These are phyloP conservation scores for Pammene fasciana DNA, from an alignment of 2,888 invertebrate genomes.

Conservation along the genomic window DNA sequence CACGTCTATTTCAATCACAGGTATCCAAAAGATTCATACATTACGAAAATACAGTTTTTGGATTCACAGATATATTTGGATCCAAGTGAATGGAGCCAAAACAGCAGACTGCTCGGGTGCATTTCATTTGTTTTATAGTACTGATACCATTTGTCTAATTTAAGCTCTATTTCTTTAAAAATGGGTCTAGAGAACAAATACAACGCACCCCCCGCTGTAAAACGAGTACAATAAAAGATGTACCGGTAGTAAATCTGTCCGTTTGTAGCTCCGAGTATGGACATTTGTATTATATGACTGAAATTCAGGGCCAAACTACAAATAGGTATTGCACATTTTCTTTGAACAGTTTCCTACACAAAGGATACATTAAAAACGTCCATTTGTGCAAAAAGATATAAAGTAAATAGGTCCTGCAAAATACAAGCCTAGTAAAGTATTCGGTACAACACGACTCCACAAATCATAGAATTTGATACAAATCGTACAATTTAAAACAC, in stretches of 20 bases:
- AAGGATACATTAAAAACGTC: slow-evolving; percentile 9
- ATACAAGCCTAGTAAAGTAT: slow-evolving; percentile 8
- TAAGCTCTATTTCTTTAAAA: not conserved
- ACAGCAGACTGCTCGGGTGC: not conserved
- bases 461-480: slow-evolving; percentile 29
- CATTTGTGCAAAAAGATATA: slow-evolving; percentile 16
- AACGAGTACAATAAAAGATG: slow-evolving; percentile 3
- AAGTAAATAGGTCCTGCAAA: slow-evolving; percentile 1
- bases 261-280: not conserved
- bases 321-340: slow-evolving; percentile 31
- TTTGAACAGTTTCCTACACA: slow-evolving; percentile 19
- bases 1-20: not conserved
- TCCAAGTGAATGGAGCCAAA: not conserved
- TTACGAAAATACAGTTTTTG: not conserved
- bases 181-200: not conserved
- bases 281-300: not conserved
- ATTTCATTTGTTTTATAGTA: not conserved
- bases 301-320: slow-evolving; percentile 26
- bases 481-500: slow-evolving; percentile 30
- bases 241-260: slow-evolving; percentile 11
- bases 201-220: not conserved
- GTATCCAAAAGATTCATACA: not conserved
- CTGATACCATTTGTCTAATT: not conserved
- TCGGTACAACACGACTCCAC: slow-evolving; percentile 10
- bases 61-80: not conserved